Base-by-base conservation (phyloP, 37 sponge, comb jelly and placozoan genomes). In the Hormiphora californensis region DNA sequence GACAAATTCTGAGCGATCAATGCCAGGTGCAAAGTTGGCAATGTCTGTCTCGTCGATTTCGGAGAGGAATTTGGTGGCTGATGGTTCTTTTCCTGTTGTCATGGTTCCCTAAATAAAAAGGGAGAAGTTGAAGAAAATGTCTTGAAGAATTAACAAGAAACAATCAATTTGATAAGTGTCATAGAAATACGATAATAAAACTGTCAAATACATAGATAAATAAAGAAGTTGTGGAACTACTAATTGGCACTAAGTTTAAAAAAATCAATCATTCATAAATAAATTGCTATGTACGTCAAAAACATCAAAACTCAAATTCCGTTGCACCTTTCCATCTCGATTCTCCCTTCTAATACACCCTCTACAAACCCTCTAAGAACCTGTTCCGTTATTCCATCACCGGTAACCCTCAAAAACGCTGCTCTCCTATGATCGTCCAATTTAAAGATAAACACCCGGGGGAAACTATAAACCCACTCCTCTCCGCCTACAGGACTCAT, bases 51-150 rank as follows among this genome's bases (percentile, higher is more conserved):
- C 81, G 81, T 73, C 81, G 2, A 73, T 73, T 33, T 73, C 81
- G 12, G 81, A 73, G 3, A 73, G 81, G 44, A 73, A 73, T 19
- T 73, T 73, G 81, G 81, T 73, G 81, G 81, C 46, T n/a, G 81
- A 73, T 9, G 81, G 43, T n/a, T n/a, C n/a, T n/a, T n/a, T n/a
- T n/a, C n/a, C n/a, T n/a, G n/a, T n/a, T n/a, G n/a, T n/a, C n/a
- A n/a, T n/a, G n/a, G n/a, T n/a, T n/a, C n/a, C n/a, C n/a, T n/a
- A n/a, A n/a, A n/a, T n/a, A n/a, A n/a, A n/a, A n/a, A n/a, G n/a
- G n/a, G n/a, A n/a, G n/a, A n/a, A n/a, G n/a, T n/a, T n/a, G n/a
- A n/a, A n/a, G n/a, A n/a, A n/a, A n/a, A n/a, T n/a, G n/a, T n/a
- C n/a, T n/a, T n/a, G n/a, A n/a, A n/a, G n/a, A n/a, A n/a, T n/a